Percentiles rank a stretch among this genome's conserved stretches.
phyloP scores from a whole-genome alignment of 2,888 invertebrate species.

The Scaptomyza cyrtandrae region DNA sequence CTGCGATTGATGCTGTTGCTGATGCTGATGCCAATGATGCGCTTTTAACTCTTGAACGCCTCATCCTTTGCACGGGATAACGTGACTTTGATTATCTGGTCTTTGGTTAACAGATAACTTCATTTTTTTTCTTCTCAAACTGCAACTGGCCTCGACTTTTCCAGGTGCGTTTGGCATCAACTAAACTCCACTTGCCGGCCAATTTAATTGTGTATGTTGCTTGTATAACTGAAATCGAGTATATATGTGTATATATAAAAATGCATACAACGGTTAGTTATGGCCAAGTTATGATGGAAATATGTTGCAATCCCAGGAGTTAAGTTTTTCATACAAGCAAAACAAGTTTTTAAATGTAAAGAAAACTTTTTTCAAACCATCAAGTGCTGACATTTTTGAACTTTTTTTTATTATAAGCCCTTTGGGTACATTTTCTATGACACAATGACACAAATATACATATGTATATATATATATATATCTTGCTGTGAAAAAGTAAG shows the following conservation, averaged over 20 bases:
- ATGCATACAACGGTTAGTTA: neutral
- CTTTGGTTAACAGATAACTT: slow-evolving; percentile 64
- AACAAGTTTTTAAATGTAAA: neutral
- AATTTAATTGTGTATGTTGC: neutral
- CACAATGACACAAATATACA: neutral
- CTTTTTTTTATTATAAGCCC: neutral
- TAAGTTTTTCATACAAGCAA: neutral
- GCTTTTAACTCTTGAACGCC: slow-evolving; percentile 67
- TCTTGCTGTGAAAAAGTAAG: neutral
- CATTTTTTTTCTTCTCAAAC: slow-evolving; percentile 56
- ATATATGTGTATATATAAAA: neutral
- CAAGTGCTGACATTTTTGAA: neutral
- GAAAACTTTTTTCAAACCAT: neutral
- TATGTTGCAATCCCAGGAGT: too few species aligned
- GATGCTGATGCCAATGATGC: slow-evolving; percentile 64
- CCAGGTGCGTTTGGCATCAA: slow-evolving; percentile 11
- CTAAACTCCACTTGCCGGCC: neutral
- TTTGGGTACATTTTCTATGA: neutral
- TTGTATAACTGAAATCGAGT: slow-evolving; percentile 17
- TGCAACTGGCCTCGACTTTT: slow-evolving; percentile 22
- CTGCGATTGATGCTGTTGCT: slow-evolving; percentile 57
- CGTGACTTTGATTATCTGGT: slow-evolving; percentile 67
- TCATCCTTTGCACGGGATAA: slow-evolving; percentile 79
- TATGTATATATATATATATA: neutral
- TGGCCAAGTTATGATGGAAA: neutral